Conservation (phyloP, 2,888 invertebrate species). For the Notodonta ziczac region DNA sequence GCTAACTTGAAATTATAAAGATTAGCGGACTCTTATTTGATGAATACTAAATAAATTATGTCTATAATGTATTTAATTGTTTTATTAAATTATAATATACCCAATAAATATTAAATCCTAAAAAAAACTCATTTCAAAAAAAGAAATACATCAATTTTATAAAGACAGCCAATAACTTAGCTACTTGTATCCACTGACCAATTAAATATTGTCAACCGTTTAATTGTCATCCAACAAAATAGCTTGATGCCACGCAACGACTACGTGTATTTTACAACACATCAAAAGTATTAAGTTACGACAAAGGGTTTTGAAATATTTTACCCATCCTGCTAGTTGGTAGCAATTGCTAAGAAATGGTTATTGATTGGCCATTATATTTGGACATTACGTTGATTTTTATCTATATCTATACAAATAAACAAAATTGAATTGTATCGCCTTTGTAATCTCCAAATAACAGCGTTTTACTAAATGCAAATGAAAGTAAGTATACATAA, state of each 20-base stretch:
- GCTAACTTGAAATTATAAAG: no score
- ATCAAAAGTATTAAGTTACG: neutral
- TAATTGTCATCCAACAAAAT: neutral
- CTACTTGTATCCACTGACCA: neutral
- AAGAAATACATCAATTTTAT: no score
- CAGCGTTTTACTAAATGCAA: no score
- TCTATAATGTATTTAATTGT: no score
- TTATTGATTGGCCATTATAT: conserved; percentile 4
- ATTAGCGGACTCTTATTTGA: no score
- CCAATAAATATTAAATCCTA: no score
- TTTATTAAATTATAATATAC: no score
- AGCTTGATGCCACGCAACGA: neutral
- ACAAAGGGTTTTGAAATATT: neutral
- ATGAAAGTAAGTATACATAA: no score
- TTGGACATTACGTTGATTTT: neutral
- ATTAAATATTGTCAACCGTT: neutral
- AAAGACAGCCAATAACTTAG: neutral
- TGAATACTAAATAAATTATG: no score
- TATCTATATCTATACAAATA: neutral
- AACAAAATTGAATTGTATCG: no score
- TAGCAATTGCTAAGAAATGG: neutral
- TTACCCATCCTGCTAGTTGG: neutral
- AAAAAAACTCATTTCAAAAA: no score
- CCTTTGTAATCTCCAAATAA: no score
- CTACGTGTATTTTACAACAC: neutral